Base-by-base conservation (phyloP, 2,888 invertebrate species). In the Agrochola circellaris region DNA sequence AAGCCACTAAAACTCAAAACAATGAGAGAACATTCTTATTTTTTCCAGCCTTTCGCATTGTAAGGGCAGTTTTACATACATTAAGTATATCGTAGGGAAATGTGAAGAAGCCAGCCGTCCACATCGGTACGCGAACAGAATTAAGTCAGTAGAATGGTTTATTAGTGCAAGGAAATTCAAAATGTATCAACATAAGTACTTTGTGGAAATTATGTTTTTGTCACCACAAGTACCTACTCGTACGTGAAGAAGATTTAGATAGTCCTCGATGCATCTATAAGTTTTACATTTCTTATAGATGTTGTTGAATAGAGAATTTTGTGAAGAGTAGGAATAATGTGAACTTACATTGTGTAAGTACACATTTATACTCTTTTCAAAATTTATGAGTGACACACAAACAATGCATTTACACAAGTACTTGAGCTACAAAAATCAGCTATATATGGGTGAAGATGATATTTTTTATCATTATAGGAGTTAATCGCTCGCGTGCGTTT, bases 401-500 rank as follows among this genome's bases (percentile, higher is more conserved):
- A 77, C 72, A 85, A 72, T 66, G 62, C 56, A 77, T 76, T 76
- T 74, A 62, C 72, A 74, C 61, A 20, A 69, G 66, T 60, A 73
- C 54, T 68, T 81, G 20, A 34, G 13, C 45, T 60, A 26, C 74
- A 60, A 82, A 85, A 85, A 79, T 77, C 76, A 70, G 42, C 78
- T 73, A 61, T 82, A 61, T 66, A 67, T 65, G 69, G 77, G 42
- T 82, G 81, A 88, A 80, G 82, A 88, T 84, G 76, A 76, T 85
- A 83, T 89, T 88, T 86, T 88, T 89, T 88, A 78, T 87, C 80
- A 76, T 79, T 82, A 83, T 80, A 72, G 65, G 56, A 87, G 88
- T 89, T 90, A 89, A 90, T 87, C 86, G 92, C 87, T 95, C 89
- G 96, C 96, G 96, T 95, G 96, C 94, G 95, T 95, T 92, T 89